These are phyloP conservation scores for Clangula hyemalis DNA, from an alignment of 2,797 vertebrate species.

Conservation along the genomic window DNA sequence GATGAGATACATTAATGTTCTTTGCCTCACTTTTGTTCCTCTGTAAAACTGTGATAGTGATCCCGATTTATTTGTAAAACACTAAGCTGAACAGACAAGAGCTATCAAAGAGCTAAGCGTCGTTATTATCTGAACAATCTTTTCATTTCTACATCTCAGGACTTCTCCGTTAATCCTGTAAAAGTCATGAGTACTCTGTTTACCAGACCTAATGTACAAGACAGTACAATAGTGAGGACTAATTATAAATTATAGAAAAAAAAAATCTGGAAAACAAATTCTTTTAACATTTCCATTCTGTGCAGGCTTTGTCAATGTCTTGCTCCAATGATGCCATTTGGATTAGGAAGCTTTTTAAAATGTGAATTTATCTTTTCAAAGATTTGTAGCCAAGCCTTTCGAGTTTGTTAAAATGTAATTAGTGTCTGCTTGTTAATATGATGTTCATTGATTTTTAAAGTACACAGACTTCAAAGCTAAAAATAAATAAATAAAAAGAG, in stretches of 20 bases:
- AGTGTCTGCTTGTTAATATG: constrained; percentile 61
- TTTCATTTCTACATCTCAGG: constrained; percentile 19
- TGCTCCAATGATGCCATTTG: neutral
- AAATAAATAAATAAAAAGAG: constrained; percentile 69
- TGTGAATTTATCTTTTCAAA: constrained; percentile 48
- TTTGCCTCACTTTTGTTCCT: neutral
- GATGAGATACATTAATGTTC: neutral
- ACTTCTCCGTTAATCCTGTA: constrained; percentile 28
- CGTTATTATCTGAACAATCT: neutral
- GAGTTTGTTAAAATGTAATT: constrained; percentile 58
- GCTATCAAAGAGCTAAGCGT: neutral
- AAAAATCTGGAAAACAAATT: constrained; percentile 26
- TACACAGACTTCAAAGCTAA: constrained; percentile 70
- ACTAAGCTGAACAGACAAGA: neutral
- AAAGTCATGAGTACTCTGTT: constrained; percentile 24
- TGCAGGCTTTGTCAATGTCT: constrained; percentile 19
- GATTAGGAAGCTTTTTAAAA: constrained; percentile 22
- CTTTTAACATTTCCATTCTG: constrained; percentile 35
- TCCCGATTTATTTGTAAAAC: neutral
- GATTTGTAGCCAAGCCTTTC: constrained; percentile 37
- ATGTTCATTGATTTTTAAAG: constrained; percentile 71
- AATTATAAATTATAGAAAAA: constrained; percentile 55
- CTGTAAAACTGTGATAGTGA: neutral
- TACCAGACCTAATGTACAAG: constrained; percentile 18
- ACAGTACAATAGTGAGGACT: constrained; percentile 24